Evolutionary conservation across 1,140 invertebrate species (phyloP), one percentile per base, ranked within the genome.

Genomic region (Prorops nasuta): DNA sequence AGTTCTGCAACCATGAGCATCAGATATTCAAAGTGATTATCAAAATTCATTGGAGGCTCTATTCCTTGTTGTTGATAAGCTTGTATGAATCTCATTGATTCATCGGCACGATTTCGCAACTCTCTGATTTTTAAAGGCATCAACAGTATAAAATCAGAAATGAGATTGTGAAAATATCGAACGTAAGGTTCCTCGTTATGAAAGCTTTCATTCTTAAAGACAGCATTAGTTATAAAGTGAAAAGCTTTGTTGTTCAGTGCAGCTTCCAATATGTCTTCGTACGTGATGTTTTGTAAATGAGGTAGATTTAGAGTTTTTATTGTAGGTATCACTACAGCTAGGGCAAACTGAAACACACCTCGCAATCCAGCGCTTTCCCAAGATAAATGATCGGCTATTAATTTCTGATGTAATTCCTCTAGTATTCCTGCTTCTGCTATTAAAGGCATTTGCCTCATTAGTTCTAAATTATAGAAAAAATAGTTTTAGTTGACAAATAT

Each of bases 71-170:
- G 82, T 4, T 83, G 79, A 74, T 93, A 93, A 46, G 87, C 86
- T 51, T 90, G 82, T 34, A 90, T 84, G 15, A 92, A 88, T 51
- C 91, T 82, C 15, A 92, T 90, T 1, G 88, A 86, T 74, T 98
- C 94, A 71, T 97, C 94, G 0, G 92, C 93, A 56, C 89, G 81
- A 58, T 86, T 88, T 35, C 89, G 76, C 36, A 94, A 72, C 66
- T 92, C 91, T 70, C 90, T 91, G 0, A 90, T 84, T 77, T 96
- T 96, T 22, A 93, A 79, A 24, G 95, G 94, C 91, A 97, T 93
- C 24, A 91, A 80, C 38, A 92, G 85, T 44, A 98, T 94, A 58
- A 98, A 96, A 71, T 98, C 94, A 1, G 91, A 93, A 36, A 98
- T 81, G 1, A 98, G 69, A 9, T 83, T 82, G 70, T 98, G 95